phyloP scores from a whole-genome alignment of 2,797 vertebrate species.

The Cryptoblepharus egeriae region DNA sequence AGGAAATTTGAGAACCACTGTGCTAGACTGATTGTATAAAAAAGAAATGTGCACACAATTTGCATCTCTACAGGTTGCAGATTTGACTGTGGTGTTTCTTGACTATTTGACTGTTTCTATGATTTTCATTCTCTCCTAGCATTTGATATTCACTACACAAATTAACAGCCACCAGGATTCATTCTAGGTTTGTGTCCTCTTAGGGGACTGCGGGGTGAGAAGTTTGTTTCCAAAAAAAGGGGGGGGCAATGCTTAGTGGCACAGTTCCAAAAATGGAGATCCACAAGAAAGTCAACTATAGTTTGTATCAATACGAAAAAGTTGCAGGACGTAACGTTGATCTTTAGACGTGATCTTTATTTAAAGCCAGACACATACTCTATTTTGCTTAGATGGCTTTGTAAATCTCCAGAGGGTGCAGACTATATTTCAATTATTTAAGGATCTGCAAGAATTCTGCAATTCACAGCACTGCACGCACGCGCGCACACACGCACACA shows the following conservation, averaged over 20 bases:
- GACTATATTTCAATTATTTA: slow-evolving; percentile 31
- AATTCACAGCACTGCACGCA: slow-evolving; percentile 26
- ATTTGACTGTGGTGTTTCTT: too few species aligned
- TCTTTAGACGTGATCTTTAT: background rate
- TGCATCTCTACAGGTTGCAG: background rate
- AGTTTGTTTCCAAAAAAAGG: too few species aligned
- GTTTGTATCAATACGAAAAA: too few species aligned
- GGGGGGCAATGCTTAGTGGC: background rate
- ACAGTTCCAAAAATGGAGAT: background rate
- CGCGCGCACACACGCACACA: slow-evolving; percentile 6
- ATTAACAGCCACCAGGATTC: background rate
- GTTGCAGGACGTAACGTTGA: background rate
- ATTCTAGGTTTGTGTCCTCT: background rate
- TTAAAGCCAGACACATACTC: background rate
- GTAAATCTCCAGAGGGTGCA: slow-evolving; percentile 14
- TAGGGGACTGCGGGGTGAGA: background rate
- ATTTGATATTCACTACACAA: background rate
- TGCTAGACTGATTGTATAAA: background rate
- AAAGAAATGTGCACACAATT: background rate
- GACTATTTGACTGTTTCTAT: too few species aligned
- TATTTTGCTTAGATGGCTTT: background rate
- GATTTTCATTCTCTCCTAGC: background rate
- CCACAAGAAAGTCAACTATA: too few species aligned
- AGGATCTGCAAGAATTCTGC: background rate
- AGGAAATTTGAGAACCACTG: too few species aligned